These are phyloP conservation scores for Gnatocerus cornutus DNA, from an alignment of 2,888 invertebrate species.

Conservation along the genomic window DNA sequence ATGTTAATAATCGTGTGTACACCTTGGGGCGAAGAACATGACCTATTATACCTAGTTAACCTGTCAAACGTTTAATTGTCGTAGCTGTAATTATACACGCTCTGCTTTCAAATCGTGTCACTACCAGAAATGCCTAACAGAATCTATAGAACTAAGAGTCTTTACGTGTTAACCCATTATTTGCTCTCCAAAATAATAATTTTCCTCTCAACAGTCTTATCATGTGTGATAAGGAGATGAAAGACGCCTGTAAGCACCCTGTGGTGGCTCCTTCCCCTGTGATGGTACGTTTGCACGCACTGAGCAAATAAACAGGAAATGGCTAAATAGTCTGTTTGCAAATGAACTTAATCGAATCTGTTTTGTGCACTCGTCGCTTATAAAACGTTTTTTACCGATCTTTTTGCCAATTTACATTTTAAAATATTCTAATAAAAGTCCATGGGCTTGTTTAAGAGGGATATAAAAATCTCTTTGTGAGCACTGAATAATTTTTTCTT, in stretches of 20 bases:
- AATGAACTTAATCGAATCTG: slow-evolving; percentile 42
- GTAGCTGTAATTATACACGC: slow-evolving; percentile 31
- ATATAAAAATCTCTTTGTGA: slow-evolving; percentile 33
- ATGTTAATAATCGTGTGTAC: no score
- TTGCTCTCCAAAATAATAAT: slow-evolving; percentile 23
- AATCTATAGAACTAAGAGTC: slow-evolving; percentile 14
- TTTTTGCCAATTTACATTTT: slow-evolving; percentile 34
- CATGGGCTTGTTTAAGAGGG: slow-evolving; percentile 19
- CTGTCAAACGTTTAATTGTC: slow-evolving; percentile 41
- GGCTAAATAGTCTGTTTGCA: slow-evolving; percentile 33
- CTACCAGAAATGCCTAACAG: slow-evolving; percentile 21
- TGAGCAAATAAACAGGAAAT: slow-evolving; percentile 35
- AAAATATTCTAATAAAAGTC: slow-evolving; percentile 34
- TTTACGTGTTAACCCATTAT: slow-evolving; percentile 26
- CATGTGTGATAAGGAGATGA: slow-evolving; percentile 14
- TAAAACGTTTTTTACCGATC: slow-evolving; percentile 18
- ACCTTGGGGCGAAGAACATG: slow-evolving; percentile 19
- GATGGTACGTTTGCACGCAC: slow-evolving; percentile 17
- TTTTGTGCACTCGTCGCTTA: slow-evolving; percentile 22
- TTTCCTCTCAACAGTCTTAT: slow-evolving; percentile 14
- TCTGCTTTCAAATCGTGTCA: slow-evolving; percentile 36
- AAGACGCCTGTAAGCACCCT: slow-evolving; percentile 14
- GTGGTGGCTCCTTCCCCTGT: slow-evolving; percentile 14
- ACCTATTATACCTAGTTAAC: slow-evolving; percentile 17
- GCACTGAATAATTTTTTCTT: slow-evolving; percentile 27